These are phyloP conservation scores for Panthera tigris DNA, from an alignment of 2,113 vertebrate species.

Conservation along the genomic window DNA sequence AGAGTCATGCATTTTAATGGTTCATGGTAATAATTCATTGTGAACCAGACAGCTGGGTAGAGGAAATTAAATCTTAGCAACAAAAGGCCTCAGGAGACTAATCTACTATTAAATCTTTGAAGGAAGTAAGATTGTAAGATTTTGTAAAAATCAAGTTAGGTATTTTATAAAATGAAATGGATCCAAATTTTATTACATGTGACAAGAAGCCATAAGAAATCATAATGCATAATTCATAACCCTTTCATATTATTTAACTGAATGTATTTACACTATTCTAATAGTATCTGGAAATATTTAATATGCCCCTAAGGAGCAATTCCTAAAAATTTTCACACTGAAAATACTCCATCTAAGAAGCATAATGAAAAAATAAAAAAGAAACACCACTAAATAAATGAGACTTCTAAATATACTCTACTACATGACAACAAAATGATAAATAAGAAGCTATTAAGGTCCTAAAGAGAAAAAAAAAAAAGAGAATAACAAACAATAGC, in stretches of 20 bases:
- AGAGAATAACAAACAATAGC: background rate
- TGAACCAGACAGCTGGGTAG: background rate
- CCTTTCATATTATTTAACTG: constrained; percentile 30
- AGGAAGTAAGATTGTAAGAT: constrained; percentile 20
- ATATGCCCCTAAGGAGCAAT: background rate
- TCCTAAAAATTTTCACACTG: constrained; percentile 34
- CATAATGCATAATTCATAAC: constrained; percentile 41
- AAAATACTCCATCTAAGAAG: background rate
- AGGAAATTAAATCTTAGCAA: constrained; percentile 59
- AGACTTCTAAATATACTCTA: background rate
- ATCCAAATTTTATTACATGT: constrained; percentile 19
- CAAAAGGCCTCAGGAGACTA: constrained; percentile 41
- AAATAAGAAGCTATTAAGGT: background rate
- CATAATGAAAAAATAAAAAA: background rate
- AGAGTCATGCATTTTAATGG: background rate
- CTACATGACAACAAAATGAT: background rate
- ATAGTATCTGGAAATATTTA: background rate
- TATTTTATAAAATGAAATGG: constrained; percentile 47
- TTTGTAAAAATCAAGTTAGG: constrained; percentile 53
- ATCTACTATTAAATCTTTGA: constrained; percentile 55
- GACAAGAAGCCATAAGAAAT: constrained; percentile 45
- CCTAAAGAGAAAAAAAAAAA: background rate
- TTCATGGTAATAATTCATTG: constrained; percentile 42
- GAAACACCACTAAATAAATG: background rate
- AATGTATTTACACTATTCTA: constrained; percentile 41